Conservation (phyloP, 2,888 invertebrate genomes). For the Cryptosula pallasiana region DNA sequence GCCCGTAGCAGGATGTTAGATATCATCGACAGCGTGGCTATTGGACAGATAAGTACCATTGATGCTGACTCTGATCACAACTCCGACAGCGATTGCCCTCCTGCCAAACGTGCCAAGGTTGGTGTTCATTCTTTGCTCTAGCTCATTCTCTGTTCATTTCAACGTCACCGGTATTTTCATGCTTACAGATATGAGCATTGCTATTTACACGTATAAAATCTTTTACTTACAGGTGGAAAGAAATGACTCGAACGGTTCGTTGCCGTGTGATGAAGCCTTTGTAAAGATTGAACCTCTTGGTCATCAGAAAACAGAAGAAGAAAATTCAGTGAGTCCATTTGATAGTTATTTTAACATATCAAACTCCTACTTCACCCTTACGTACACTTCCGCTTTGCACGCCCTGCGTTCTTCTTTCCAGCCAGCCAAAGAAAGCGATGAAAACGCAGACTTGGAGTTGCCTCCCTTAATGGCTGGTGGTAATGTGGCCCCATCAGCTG, state of each 20-base stretch:
- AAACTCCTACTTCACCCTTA: too few species aligned
- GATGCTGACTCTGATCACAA: neutral
- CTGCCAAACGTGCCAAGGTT: neutral
- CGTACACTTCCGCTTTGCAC: too few species aligned
- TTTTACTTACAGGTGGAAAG: slow-evolving; percentile 15
- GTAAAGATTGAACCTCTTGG: slow-evolving; percentile 5
- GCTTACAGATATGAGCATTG: too few species aligned
- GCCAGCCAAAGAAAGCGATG: too few species aligned
- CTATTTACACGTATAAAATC: too few species aligned
- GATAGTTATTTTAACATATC: too few species aligned
- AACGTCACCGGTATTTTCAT: too few species aligned
- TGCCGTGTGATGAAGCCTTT: slow-evolving; percentile 1
- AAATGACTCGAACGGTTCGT: neutral
- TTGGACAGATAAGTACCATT: neutral
- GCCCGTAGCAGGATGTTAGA: neutral
- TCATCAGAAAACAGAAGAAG: neutral
- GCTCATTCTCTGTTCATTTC: too few species aligned
- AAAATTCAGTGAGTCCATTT: too few species aligned
- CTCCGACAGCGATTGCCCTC: neutral
- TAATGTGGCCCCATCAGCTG: neutral
- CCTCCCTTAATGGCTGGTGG: neutral
- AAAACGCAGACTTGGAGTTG: neutral
- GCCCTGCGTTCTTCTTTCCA: too few species aligned
- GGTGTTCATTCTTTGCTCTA: too few species aligned
- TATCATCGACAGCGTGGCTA: neutral